Evolutionary conservation across 2,113 vertebrate genomes (phyloP).

Genomic region (Bubalus kerabau): DNA sequence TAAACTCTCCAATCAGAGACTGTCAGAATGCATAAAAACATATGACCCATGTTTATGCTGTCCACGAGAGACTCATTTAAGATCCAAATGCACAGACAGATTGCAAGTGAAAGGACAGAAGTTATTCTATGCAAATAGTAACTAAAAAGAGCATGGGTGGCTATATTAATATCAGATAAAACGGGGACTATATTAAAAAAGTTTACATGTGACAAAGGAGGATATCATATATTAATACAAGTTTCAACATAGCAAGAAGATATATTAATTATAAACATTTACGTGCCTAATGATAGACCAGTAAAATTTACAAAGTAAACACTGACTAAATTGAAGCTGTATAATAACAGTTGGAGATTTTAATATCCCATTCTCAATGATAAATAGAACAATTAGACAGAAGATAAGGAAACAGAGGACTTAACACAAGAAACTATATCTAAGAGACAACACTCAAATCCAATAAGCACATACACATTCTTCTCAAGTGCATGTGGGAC

Average conservation of each 20-base stretch:
- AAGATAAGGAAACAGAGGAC: not conserved
- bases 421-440: not conserved
- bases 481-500: not conserved
- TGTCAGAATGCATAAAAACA: not conserved
- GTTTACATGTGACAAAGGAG: not conserved
- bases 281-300: not conserved
- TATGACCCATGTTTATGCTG: not conserved
- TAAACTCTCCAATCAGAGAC: not conserved
- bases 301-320: not conserved
- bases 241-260: not conserved
- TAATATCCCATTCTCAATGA: not conserved
- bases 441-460: not conserved
- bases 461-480: not conserved
- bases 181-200: not conserved
- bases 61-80: not conserved
- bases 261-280: not conserved
- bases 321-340: not conserved
- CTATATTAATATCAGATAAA: not conserved
- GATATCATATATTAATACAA: not conserved
- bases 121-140: not conserved
- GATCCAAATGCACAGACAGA: not conserved
- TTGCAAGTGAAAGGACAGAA: not conserved
- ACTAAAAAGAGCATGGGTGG: not conserved
- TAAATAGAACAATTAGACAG: not conserved
- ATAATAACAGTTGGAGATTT: not conserved